Conservation (phyloP, 2,888 invertebrate genomes). For the Drosophila falleni region DNA sequence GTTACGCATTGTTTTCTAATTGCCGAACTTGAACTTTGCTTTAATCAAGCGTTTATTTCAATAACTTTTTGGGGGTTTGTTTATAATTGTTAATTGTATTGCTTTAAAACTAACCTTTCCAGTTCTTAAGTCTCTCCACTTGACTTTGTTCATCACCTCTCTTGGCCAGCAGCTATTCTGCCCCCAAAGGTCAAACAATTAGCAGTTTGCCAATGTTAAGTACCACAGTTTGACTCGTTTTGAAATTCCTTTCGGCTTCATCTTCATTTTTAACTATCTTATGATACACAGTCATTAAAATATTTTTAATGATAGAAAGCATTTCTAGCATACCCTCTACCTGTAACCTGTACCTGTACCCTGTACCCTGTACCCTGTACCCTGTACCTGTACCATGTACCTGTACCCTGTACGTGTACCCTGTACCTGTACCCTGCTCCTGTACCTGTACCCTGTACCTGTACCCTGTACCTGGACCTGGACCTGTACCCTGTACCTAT, state of each 20-base stretch:
- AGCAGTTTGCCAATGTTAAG: constrained; percentile 58
- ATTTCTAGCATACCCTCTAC: too few relatives aligned
- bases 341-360: too few relatives aligned
- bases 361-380: too few relatives aligned
- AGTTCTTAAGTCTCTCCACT: constrained; percentile 27
- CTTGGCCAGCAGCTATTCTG: constrained; percentile 18
- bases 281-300: constrained; percentile 30
- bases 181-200: constrained; percentile 57
- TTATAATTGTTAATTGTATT: constrained; percentile 54
- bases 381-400: too few relatives aligned
- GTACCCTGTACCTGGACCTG: too few relatives aligned
- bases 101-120: constrained; percentile 45
- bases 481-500: too few relatives aligned
- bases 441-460: too few relatives aligned
- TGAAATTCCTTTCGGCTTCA: constrained; percentile 8
- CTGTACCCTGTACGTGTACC: too few relatives aligned
- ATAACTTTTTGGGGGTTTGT: constrained; percentile 23
- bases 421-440: too few relatives aligned
- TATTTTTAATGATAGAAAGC: constrained; percentile 43
- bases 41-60: constrained; percentile 57
- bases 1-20: constrained; percentile 54
- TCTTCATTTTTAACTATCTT: constrained; percentile 23
- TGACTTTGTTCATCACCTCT: background rate
- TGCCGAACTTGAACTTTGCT: constrained; percentile 62
- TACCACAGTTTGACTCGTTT: constrained; percentile 31